Percentiles rank a stretch among this genome's conserved stretches.
Evolutionary conservation across 2,797 vertebrate species (phyloP).

Genomic region (Cheirogaleus major): DNA sequence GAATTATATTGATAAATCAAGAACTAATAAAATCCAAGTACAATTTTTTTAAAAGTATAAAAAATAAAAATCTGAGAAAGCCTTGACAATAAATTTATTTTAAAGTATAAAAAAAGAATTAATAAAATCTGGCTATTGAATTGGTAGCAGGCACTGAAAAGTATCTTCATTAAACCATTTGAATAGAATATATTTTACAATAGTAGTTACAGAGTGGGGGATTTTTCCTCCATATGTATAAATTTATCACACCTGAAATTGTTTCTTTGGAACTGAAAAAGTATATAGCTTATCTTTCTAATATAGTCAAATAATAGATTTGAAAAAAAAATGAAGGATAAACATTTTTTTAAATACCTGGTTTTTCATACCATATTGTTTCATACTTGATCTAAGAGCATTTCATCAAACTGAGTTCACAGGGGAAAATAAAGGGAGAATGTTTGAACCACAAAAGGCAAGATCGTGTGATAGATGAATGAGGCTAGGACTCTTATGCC

Average conservation of each 20-base stretch:
- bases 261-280: background rate
- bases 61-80: background rate
- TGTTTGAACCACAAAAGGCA: background rate
- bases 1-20: background rate
- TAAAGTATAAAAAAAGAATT: background rate
- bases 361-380: background rate
- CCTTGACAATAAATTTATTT: background rate
- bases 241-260: background rate
- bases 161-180: background rate
- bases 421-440: background rate
- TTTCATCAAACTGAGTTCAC: background rate
- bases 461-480: background rate
- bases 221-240: background rate
- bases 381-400: background rate
- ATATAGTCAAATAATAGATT: background rate
- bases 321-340: constrained; percentile 36
- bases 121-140: background rate
- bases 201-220: background rate
- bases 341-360: constrained; percentile 17
- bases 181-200: background rate
- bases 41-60: background rate
- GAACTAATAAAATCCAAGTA: constrained; percentile 26
- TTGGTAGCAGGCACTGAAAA: constrained; percentile 12
- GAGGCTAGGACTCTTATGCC: background rate
- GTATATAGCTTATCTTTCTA: background rate